Base-by-base conservation (phyloP, 2,888 invertebrate genomes). In the Notodonta dromedarius region DNA sequence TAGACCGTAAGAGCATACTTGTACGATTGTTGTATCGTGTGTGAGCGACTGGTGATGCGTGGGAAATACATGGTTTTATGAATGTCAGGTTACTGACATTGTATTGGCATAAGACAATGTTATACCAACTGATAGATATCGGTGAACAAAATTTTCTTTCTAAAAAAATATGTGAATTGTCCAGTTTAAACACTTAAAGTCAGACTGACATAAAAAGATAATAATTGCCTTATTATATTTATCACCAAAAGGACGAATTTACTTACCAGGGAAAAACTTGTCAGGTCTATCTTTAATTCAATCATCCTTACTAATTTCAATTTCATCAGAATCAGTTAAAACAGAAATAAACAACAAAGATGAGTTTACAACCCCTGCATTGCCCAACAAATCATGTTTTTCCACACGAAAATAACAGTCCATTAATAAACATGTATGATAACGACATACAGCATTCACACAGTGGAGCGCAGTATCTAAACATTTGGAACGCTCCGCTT, bases 371-470 rank as follows among this genome's bases (percentile, higher is more conserved):
- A 44, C 44, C 44, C 44, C 44, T 12, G 44, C 12, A 13, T 44
- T 12, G 9, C 5, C 50, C 54, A 24, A 39, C 54, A 54, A 54
- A 54, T 54, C 54, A 54, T 54, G 39, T 54, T 39, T 53, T 54
- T 54, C 39, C 54, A 14, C 54, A 54, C 39, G 46, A 52, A 32
- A 39, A 39, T 32, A n/a, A 35, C 54, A 54, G 13, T 42, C 56
- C 67, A 70, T 75, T 75, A 71, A 73, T 75, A 75, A 67, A 73
- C 68, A 70, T 68, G 67, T 74, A 65, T 68, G 73, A 65, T 74
- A 71, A 63, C 70, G 40, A 44, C 42, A 44, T 39, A 54, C 24
- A 55, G 16, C 14, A 24, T 32, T 56, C 24, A 44, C 44, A 24
- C 16, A 42, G 7, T 11, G 6, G 56, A 44, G 54, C 42, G 62